Evolutionary conservation across 2,888 invertebrate genomes (phyloP).

Genomic region (Leucoptera coffeella): DNA sequence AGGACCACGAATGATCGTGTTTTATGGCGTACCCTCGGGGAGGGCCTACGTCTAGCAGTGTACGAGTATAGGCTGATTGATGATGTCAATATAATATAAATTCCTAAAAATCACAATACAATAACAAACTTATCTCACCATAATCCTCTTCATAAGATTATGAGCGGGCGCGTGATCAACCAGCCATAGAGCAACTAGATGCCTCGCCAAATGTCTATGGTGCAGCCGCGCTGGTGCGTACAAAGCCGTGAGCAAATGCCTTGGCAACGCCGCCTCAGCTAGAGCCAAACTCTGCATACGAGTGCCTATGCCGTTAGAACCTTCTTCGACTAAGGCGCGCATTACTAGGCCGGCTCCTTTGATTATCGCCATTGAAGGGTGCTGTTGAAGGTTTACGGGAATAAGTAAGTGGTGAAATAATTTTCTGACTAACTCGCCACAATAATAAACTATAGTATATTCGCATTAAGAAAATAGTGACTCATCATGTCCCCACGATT

Average conservation of each 20-base stretch:
- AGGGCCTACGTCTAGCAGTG: no score
- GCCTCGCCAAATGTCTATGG: slow-evolving; percentile 83
- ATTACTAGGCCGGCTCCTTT: slow-evolving; percentile 97
- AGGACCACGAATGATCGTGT: no score
- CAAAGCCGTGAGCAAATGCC: slow-evolving; percentile 86
- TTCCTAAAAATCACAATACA: neutral
- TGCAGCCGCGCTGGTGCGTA: slow-evolving; percentile 83
- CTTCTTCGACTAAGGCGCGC: slow-evolving; percentile 97
- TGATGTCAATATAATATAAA: neutral
- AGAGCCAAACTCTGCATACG: slow-evolving; percentile 94
- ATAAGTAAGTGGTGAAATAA: neutral
- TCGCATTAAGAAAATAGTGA: no score
- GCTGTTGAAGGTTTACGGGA: no score
- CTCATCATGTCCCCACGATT: no score
- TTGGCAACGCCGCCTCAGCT: slow-evolving; percentile 91
- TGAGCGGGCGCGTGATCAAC: slow-evolving; percentile 90
- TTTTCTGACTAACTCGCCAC: slow-evolving; percentile 5
- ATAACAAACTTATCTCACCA: slow-evolving; percentile 59
- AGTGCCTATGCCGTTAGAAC: slow-evolving; percentile 78
- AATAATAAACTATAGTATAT: no score
- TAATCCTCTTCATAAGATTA: slow-evolving; percentile 76
- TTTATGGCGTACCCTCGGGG: no score
- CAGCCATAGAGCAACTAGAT: slow-evolving; percentile 93
- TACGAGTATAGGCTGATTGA: no score
- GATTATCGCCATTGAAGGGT: slow-evolving; percentile 95